Conservation (phyloP, 2,888 invertebrate species). For the Lochmaea capreae region DNA sequence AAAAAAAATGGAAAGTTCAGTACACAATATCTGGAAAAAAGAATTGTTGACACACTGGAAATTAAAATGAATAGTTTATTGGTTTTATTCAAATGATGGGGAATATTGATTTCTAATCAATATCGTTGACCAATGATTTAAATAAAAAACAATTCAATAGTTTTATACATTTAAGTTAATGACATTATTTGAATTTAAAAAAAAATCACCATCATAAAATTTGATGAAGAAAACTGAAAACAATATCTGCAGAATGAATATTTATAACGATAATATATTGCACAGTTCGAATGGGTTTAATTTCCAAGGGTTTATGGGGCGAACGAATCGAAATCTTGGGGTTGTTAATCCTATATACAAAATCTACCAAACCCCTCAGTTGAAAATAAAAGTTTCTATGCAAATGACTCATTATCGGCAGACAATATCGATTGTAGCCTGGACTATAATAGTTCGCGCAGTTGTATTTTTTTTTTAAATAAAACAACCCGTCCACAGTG, state of each 20-base stretch:
- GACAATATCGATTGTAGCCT: constrained; percentile 46
- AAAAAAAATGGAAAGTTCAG: constrained; percentile 24
- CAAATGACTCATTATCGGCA: constrained; percentile 52
- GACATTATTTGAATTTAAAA: neutral
- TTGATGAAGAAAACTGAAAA: neutral
- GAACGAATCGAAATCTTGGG: constrained; percentile 29
- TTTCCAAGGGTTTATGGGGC: constrained; percentile 23
- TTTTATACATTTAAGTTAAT: neutral
- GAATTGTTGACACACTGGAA: constrained; percentile 14
- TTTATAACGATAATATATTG: constrained; percentile 16
- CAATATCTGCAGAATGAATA: constrained; percentile 13
- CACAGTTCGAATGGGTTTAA: constrained; percentile 19
- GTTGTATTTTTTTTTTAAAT: constrained; percentile 8
- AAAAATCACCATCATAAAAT: neutral
- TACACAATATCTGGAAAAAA: constrained; percentile 22
- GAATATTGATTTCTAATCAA: neutral
- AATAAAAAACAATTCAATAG: neutral
- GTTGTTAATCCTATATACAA: constrained; percentile 33
- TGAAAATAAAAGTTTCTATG: constrained; percentile 45
- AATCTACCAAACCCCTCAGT: constrained; percentile 22
- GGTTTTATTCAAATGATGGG: constrained; percentile 4
- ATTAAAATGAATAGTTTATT: constrained; percentile 22
- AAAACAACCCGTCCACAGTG: constrained; percentile 5
- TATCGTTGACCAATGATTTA: neutral
- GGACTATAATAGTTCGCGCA: constrained; percentile 12